These are phyloP conservation scores for Tiliacea citrago DNA, from an alignment of 2,888 invertebrate genomes.

Conservation along the genomic window DNA sequence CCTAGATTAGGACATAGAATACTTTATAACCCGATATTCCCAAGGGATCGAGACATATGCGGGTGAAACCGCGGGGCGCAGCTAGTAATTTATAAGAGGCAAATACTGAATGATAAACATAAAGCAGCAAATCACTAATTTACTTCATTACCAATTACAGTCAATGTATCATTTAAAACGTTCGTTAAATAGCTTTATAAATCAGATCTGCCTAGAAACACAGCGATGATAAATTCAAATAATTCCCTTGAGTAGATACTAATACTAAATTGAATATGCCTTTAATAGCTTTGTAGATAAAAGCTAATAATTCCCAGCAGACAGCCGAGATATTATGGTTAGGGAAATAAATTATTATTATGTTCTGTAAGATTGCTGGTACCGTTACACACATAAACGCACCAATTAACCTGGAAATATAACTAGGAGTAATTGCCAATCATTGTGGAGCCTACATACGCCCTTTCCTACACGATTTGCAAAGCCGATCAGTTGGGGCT, in stretches of 20 bases:
- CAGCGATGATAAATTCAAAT: conserved; percentile 55
- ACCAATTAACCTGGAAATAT: conserved; percentile 49
- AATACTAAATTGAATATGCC: conserved; percentile 57
- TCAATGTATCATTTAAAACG: conserved; percentile 15
- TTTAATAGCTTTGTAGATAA: conserved; percentile 59
- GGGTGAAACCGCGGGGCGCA: no score
- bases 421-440: conserved; percentile 38
- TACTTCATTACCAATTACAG: conserved; percentile 11
- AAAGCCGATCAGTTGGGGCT: conserved; percentile 19
- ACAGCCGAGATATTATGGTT: conserved; percentile 55
- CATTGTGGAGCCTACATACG: conserved; percentile 14
- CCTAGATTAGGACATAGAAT: no score
- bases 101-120: background rate
- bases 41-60: no score
- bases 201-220: conserved; percentile 39
- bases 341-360: conserved; percentile 53
- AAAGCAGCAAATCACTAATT: background rate
- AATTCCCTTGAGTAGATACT: conserved; percentile 52
- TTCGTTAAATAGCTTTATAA: conserved; percentile 38
- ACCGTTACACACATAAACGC: conserved; percentile 50
- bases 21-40: no score
- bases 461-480: conserved; percentile 20
- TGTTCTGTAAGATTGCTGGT: conserved; percentile 44
- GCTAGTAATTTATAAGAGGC: no score
- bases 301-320: conserved; percentile 54